Evolutionary conservation across 2,797 vertebrate genomes (phyloP).

Genomic region (Pseudochirops cupreus): DNA sequence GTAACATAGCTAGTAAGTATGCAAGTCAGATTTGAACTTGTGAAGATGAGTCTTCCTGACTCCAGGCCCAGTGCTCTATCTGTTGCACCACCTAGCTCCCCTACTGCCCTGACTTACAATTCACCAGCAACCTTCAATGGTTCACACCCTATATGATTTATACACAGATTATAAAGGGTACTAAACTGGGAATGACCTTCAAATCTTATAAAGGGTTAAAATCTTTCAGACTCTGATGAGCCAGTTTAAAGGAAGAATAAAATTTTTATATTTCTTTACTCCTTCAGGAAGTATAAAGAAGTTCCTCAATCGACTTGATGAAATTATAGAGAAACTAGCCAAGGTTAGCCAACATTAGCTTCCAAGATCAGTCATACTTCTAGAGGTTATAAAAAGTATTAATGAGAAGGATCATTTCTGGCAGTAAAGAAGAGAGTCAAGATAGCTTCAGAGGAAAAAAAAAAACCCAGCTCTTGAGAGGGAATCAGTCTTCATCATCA

Average conservation of each 20-base stretch:
- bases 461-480: background rate
- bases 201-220: background rate
- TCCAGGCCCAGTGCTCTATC: background rate
- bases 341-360: background rate
- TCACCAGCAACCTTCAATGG: background rate
- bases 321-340: background rate
- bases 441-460: background rate
- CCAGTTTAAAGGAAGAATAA: background rate
- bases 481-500: background rate
- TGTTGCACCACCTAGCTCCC: background rate
- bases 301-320: background rate
- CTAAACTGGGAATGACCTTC: too few species aligned
- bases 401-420: background rate
- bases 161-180: background rate
- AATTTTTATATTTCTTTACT: background rate
- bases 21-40: background rate
- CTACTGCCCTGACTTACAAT: background rate
- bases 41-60: background rate
- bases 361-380: background rate
- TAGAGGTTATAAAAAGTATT: too few species aligned
- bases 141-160: background rate
- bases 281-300: background rate
- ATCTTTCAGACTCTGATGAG: background rate
- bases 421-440: background rate
- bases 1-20: background rate